Evolutionary conservation across 2,113 vertebrate species (phyloP).

Genomic region (Heterotilapia buettikoferi): DNA sequence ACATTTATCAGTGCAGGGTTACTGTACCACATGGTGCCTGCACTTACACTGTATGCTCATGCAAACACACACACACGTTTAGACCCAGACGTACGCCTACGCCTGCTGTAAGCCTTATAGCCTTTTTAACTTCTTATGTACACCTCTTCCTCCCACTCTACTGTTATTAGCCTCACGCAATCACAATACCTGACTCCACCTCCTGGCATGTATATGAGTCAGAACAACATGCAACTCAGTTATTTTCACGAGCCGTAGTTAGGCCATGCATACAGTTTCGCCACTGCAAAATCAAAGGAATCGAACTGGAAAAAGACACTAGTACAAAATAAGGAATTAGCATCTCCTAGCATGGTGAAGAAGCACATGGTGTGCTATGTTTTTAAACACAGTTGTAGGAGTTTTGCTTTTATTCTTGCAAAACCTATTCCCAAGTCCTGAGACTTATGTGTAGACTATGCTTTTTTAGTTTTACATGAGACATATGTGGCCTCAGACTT

Average conservation of each 20-base stretch:
- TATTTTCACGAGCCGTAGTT: conserved; percentile 45
- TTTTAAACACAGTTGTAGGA: background rate
- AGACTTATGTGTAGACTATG: background rate
- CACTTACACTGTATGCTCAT: conserved; percentile 18
- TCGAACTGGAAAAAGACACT: background rate
- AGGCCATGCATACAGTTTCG: conserved; percentile 12
- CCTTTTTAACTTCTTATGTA: conserved; percentile 44
- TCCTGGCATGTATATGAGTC: conserved; percentile 44
- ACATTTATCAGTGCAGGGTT: conserved; percentile 45
- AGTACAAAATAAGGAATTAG: background rate
- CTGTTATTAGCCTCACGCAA: conserved; percentile 61
- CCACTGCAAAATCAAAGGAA: background rate
- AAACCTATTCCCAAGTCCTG: background rate
- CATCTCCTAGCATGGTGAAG: background rate
- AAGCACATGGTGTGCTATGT: background rate
- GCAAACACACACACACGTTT: conserved; percentile 4
- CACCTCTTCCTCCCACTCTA: conserved; percentile 61
- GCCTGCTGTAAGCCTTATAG: conserved; percentile 39
- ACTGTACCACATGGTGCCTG: conserved; percentile 18
- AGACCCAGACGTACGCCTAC: conserved; percentile 45
- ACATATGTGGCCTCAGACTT: background rate
- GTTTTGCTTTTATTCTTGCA: background rate
- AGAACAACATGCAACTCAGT: conserved; percentile 30
- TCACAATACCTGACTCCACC: conserved; percentile 52
- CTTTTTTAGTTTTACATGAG: conserved; percentile 4